Evolutionary conservation across 2,888 invertebrate species (phyloP), one percentile per base, ranked within the genome.

Genomic region (Antheraea assamensis): DNA sequence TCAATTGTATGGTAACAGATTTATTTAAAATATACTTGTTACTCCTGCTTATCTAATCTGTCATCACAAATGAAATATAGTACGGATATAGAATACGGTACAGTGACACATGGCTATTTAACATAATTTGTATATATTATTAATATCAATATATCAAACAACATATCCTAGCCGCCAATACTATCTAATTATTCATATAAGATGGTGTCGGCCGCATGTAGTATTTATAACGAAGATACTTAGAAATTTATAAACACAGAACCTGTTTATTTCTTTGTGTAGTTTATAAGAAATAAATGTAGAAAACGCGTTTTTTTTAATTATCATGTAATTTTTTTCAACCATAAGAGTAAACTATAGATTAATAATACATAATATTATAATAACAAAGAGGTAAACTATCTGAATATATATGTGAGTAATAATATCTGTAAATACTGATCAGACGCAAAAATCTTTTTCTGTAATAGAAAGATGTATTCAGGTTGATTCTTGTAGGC

Each of bases 201-300:
- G 74, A 73, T 70, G 72, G 76, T 76, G 72, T 72, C 27, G 64
- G 47, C 31, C 71, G 74, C 52, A 52, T 31, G 58, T 64, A 64
- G 17, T 31, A 10, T 35, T 73, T 73, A 70, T 55, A 58, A 70
- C 71, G 71, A 72, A 77, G 76, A 74, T 80, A 79, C 78, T 76
- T 76, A 78, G 81, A 83, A 84, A 84, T 81, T 81, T 83, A 83
- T 85, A 82, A 81, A 84, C 82, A 83, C 81, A 80, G 80, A 81
- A 83, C 84, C 78, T 75, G 84, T 72, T 87, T 80, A 77, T 77
- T 79, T 78, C 80, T 75, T 71, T 78, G 81, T 81, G 80, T 80
- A 81, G 78, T 78, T n/a, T 82, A 79, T 76, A 80, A 82, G 79
- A 73, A 15, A 49, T 58, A 71, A 42, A 61, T 31, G 79, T 58